Base-by-base conservation (phyloP, 2,888 invertebrate species). In the Griposia aprilina region DNA sequence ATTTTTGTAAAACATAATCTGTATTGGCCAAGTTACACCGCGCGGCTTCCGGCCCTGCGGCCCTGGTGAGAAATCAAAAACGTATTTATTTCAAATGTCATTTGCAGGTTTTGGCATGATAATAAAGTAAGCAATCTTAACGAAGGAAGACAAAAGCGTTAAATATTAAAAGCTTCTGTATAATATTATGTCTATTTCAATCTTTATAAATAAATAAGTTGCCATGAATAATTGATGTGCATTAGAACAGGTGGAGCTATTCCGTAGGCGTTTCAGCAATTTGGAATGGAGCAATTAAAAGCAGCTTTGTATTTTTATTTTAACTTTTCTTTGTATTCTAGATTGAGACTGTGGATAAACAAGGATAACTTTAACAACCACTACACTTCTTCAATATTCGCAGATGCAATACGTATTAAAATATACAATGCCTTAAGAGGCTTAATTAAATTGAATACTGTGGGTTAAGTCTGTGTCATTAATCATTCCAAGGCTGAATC, bases 161-260 rank as follows among this genome's bases (percentile, higher is more conserved):
- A 81, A 82, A 81, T 82, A 83, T 83, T 89, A 85, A 86, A 84
- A 88, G 70, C 80, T 75, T 73, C 80, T 78, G 78, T 77, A 76
- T 84, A 69, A 73, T 74, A 81, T 76, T 68, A 83, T 82, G 80
- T 82, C 80, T 83, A 71, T 83, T 81, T 70, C 85, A 76, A 82
- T 87, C 77, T 86, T 86, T 80, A 74, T 81, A 81, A 88, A 88
- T 89, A 88, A 83, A 81, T 82, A 75, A 76, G 67, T 84, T 74
- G 26, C 74, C 69, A 88, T 86, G 86, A 85, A 88, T 88, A 83
- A 85, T 87, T 81, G 71, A 88, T 88, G 81, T 79, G 65, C 81
- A 80, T 76, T 85, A 77, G 74, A 76, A 66, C 77, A 76, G 81
- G 74, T 76, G 71, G 62, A 41, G 76, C 63, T 72, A 76, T 68